phyloP scores from a whole-genome alignment of 1,140 invertebrate genomes.

The Leptinotarsa undecemlineata region DNA sequence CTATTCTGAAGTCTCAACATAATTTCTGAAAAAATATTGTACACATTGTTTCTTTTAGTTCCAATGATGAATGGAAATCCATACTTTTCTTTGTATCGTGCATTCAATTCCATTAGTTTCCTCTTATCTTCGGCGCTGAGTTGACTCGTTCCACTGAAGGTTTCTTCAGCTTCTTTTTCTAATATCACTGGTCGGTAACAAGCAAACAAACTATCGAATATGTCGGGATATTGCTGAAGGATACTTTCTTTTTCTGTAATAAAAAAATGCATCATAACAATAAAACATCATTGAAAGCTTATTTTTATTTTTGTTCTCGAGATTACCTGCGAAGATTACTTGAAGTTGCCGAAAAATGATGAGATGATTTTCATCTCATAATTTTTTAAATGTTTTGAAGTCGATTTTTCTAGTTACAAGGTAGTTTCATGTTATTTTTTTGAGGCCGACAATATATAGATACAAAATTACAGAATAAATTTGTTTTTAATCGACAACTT shows the following conservation, averaged over 20 bases:
- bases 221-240: constrained; percentile 66
- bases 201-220: constrained; percentile 63
- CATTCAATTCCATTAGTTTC: constrained; percentile 60
- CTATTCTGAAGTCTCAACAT: constrained; percentile 61
- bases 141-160: constrained; percentile 56
- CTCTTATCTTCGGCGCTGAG: constrained; percentile 60
- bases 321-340: no score
- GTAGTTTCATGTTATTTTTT: no score
- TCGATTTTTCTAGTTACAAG: no score
- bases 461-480: no score
- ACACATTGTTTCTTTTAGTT: constrained; percentile 67
- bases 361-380: no score
- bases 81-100: constrained; percentile 69
- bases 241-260: constrained; percentile 62
- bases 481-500: no score
- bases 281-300: neutral
- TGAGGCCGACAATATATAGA: no score
- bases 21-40: constrained; percentile 63
- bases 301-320: no score
- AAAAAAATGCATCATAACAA: constrained; percentile 20
- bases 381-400: no score
- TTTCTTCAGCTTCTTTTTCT: constrained; percentile 60
- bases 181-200: constrained; percentile 65
- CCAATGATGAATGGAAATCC: constrained; percentile 75
- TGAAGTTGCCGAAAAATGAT: no score